Percentiles rank a stretch among this genome's conserved stretches.
These are phyloP conservation scores for Epinephelus fuscoguttatus DNA, from an alignment of 2,113 vertebrate species.

Conservation along the genomic window DNA sequence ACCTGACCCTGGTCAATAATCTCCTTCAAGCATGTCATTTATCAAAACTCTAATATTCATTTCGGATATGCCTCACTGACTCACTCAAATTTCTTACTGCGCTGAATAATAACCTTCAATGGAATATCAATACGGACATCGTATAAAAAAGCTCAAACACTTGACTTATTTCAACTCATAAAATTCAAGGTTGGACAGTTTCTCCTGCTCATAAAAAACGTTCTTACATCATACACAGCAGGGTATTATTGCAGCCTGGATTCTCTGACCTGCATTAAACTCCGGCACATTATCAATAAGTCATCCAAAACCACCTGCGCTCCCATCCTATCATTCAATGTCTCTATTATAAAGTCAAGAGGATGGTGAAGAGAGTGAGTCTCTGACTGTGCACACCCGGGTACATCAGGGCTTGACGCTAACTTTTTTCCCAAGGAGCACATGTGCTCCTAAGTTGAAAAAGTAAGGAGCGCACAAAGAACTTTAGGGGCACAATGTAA, in stretches of 20 bases:
- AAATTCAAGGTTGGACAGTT: conserved; percentile 10
- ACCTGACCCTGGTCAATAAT: not conserved
- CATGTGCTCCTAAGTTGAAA: too few species aligned
- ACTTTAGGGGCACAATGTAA: too few species aligned
- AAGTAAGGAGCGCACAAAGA: too few species aligned
- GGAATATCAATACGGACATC: not conserved
- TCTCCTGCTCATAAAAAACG: not conserved
- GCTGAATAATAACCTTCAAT: not conserved
- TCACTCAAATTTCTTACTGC: not conserved
- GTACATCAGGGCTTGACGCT: too few species aligned
- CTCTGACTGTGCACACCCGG: not conserved
- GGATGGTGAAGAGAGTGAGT: not conserved
- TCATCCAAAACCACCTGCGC: not conserved
- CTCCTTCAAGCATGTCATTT: too few species aligned
- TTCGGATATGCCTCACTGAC: not conserved
- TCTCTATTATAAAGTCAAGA: not conserved
- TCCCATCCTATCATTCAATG: not conserved
- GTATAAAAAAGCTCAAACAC: not conserved
- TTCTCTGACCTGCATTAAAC: not conserved
- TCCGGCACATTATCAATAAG: not conserved
- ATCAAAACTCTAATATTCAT: not conserved
- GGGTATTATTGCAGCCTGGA: not conserved
- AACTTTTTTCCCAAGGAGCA: too few species aligned
- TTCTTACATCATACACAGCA: not conserved
- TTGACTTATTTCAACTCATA: not conserved